Base-by-base conservation (phyloP, 2,888 invertebrate genomes). In the Hypomecis atomaria region DNA sequence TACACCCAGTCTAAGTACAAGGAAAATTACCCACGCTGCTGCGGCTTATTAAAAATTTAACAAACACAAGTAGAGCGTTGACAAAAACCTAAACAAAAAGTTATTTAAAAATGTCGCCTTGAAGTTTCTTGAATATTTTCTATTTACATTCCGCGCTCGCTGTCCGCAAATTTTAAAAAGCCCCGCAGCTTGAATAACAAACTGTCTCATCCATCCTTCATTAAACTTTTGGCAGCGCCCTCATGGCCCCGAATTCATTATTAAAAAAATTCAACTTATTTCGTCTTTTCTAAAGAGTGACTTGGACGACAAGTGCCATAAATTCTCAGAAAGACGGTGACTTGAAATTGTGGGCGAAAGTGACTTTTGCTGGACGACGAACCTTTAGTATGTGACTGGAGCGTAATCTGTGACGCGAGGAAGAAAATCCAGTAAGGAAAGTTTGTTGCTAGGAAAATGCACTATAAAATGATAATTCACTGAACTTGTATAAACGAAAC, bases 281-380 rank as follows among this genome's bases (percentile, higher is more conserved):
- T 63, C 59, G 66, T 76, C 74, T 75, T 67, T 75, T 73, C 65
- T 75, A 75, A 81, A 74, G 76, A 76, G 72, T 67, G 65, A 69
- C 60, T 67, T 49, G 64, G 67, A 44, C 64, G 72, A 70, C 68
- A 70, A 71, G 69, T 68, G 69, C 71, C 60, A 74, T 75, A 75
- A 75, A 76, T 75, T 74, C 59, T 65, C 13, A 44, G 64, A 70
- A 73, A 72, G 69, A 67, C 70, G 70, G 76, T 78, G 75, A 79
- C 83, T 78, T 75, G 74, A 77, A 82, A 83, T 83, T 79, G 81
- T 78, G 80, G 71, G 75, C 59, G 72, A 82, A 83, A 87, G 85
- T 86, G 86, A 87, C 86, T 87, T 81, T 77, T 77, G 78, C 75
- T 77, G 85, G 83, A 67, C 85, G 79, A 79, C 78, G 85, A 85